These are phyloP conservation scores for Bursaphelenchus mucronatus DNA, from an alignment of 1,140 invertebrate species.

Conservation along the genomic window DNA sequence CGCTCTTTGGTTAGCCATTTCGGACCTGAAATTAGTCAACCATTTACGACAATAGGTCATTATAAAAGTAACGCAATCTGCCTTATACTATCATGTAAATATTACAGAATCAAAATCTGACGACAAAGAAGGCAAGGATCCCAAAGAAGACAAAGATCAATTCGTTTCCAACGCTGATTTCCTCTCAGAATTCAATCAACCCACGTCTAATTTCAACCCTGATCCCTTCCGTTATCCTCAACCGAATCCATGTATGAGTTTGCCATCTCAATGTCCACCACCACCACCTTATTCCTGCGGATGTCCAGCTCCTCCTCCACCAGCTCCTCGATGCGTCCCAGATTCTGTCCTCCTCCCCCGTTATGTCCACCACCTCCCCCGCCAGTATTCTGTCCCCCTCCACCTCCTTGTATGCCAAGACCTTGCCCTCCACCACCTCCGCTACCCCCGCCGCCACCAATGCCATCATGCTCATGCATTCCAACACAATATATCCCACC, in stretches of 20 bases:
- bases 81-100: no score
- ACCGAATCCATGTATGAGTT: background rate
- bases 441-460: conserved; percentile 6
- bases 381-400: conserved; percentile 15
- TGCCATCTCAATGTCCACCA: background rate
- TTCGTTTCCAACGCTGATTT: no score
- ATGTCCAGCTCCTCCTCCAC: background rate
- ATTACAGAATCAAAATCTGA: no score
- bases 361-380: conserved; percentile 16
- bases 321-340: conserved; percentile 3
- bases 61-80: no score
- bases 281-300: conserved; percentile 5
- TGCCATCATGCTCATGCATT: background rate
- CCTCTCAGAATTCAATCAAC: no score
- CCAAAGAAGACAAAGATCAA: no score
- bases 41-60: no score
- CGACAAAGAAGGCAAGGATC: no score
- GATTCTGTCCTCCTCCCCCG: background rate
- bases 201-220: no score
- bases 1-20: no score
- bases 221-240: background rate
- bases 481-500: conserved; percentile 5
- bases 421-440: conserved; percentile 7
- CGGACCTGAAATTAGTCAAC: no score
- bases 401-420: conserved; percentile 13